phyloP scores from a whole-genome alignment of 2,797 vertebrate genomes.

The Pipistrellus pygmaeus region DNA sequence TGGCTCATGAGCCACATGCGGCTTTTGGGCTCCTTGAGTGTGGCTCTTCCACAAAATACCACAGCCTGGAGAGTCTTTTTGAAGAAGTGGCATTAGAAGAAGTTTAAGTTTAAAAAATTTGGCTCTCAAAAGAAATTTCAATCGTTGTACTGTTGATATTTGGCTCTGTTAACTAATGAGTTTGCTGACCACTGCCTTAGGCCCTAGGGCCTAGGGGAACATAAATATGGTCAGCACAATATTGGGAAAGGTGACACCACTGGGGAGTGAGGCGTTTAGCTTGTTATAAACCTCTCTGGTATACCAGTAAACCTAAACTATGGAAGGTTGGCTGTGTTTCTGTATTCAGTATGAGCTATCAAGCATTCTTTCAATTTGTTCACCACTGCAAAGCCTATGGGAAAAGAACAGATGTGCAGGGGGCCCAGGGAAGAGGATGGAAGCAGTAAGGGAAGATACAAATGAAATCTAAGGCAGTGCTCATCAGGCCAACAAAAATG shows the following conservation, averaged over 20 bases:
- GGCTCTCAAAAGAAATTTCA: too few relatives aligned
- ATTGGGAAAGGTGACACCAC: not conserved
- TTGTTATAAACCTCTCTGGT: not conserved
- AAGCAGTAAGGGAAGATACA: not conserved
- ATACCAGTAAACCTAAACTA: not conserved
- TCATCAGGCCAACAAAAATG: constrained; percentile 28
- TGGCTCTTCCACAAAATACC: too few relatives aligned
- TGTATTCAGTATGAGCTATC: not conserved
- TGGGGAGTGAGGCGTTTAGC: not conserved
- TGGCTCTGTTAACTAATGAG: too few relatives aligned
- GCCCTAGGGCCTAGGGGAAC: not conserved
- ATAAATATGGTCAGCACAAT: not conserved
- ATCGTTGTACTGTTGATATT: too few relatives aligned
- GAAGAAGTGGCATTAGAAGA: too few relatives aligned
- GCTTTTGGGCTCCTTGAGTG: too few relatives aligned
- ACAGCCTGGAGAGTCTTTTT: too few relatives aligned
- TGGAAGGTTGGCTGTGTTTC: not conserved
- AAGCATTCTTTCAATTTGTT: not conserved
- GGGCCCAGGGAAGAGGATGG: not conserved
- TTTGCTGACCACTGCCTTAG: too few relatives aligned
- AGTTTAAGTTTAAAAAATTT: too few relatives aligned
- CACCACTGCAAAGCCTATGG: not conserved
- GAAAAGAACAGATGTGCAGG: not conserved
- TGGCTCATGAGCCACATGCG: too few relatives aligned
- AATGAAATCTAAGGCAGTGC: not conserved